Base-by-base conservation (phyloP, 2,888 invertebrate species). In the Acheta domesticus region DNA sequence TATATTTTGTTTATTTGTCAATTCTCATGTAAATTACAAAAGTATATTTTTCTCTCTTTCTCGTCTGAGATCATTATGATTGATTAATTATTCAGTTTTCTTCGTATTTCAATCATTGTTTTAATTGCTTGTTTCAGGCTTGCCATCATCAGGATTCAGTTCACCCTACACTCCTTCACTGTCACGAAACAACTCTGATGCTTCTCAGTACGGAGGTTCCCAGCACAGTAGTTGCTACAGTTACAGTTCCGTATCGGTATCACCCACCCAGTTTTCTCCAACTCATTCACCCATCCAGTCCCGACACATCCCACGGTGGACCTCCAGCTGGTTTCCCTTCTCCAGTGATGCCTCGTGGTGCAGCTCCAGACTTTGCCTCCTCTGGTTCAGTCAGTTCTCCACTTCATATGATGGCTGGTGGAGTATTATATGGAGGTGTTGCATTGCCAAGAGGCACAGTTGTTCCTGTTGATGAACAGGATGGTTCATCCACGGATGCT, bases 101-200 rank as follows among this genome's bases (percentile, higher is more conserved):
- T 36, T 36, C 36, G 5, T 36, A 36, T 36, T 36, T 36, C 5
- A 36, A 36, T 36, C 36, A 36, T 36, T 36, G 8, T 36, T 36
- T 36, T 36, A 36, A 36, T 36, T 36, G 36, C 36, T 36, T 77
- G 21, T 76, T 48, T 11, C 77, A 81, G 91, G 91, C 78, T 84
- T 88, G 19, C 86, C 86, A 19, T 88, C 87, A 36, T 88, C 88
- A 2, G 88, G 88, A 12, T 85, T 88, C 81, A 88, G 88, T 21
- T 85, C 88, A n/a, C 88, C 88, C 2, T 91, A 94, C 84, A 95
- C 95, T 79, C 95, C 95, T 74, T 95, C 94, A 16, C 88, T 96
- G 81, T 95, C 95, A 79, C 91, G 96, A 81, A 96, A 96, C 88
- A 96, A 96, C 88, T 95, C 95, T 84, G 96, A 96, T 86, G 96